Evolutionary conservation across 64 coral and sea anemone genomes (phyloP), one percentile per base, ranked within the genome.

Genomic region (Porites australiensis): DNA sequence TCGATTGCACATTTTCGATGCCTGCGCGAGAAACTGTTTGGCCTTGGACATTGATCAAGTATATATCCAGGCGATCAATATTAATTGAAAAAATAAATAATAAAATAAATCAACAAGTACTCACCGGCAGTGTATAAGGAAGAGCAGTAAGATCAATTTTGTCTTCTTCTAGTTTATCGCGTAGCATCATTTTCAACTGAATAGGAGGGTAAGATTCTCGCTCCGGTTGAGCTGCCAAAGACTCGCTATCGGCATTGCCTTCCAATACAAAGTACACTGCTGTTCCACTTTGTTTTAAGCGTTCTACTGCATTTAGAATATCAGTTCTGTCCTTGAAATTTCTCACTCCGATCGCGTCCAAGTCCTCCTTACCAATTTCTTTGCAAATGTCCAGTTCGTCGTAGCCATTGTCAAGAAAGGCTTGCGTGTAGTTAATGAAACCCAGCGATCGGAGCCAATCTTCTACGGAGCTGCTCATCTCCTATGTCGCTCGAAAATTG

Each of bases 361-460:
- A 94, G 78, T 99, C 98, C 12, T 99, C 98, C 18, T 94, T 92
- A 37, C 98, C 98, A 11, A 99, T 99, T 71, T 99, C 94, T 77
- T 99, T 99, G 80, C 98, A 99, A 50, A 99, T 99, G 68, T 99
- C 94, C 61, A 99, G 87, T 52, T 99, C 98, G 68, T 99, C 98
- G 53, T 99, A 99, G 78, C 98, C 98, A 88, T 99, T 99, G 60
- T 99, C 98, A 8, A 99, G 82, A 22, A 99, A 99, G 19, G 91
- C 94, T 57, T 99, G 91, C 6, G 94, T 95, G 64, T 99, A 99
- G 82, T 90, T 82, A 44, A 99, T 93, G 15, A 99, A 81, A 20
- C 98, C 98, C 6, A 99, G 74, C 5, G 98, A 99, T 47, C 98
- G 94, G 61, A 99, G 92, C 98, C 98, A 99, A 68, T 99, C 98